Percentiles rank a stretch among this genome's conserved stretches.
Evolutionary conservation across 2,888 invertebrate genomes (phyloP).

Genomic region (Mongoloraphidia duomilia): DNA sequence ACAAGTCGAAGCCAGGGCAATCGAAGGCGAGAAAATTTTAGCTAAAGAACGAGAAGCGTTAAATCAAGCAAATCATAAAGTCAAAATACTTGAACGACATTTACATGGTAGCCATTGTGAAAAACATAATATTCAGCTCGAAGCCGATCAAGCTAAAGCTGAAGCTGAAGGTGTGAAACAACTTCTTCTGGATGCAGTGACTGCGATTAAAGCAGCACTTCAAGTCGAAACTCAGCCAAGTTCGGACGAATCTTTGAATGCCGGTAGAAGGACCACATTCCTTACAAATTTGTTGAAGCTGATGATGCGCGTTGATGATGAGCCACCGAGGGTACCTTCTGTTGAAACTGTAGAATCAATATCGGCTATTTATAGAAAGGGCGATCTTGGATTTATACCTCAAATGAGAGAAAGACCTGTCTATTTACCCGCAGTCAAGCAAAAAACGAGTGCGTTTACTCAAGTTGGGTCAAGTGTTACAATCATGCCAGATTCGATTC

Average conservation of each 20-base stretch:
- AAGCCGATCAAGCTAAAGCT: conserved; percentile 33
- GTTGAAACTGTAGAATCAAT: conserved; percentile 25
- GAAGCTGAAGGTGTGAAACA: conserved; percentile 40
- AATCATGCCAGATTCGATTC: too few relatives aligned
- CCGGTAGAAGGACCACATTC: neutral
- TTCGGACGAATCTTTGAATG: conserved; percentile 29
- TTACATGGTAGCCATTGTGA: conserved; percentile 35
- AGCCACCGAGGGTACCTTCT: conserved; percentile 30
- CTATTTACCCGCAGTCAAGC: too few relatives aligned
- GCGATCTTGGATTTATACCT: conserved; percentile 32
- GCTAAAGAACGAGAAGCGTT: conserved; percentile 1
- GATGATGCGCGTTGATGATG: conserved; percentile 24
- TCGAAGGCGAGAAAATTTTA: conserved; percentile 4
- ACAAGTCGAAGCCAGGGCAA: conserved; percentile 1
- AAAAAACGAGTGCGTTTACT: too few relatives aligned
- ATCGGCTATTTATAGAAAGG: conserved; percentile 40
- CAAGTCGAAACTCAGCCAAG: conserved; percentile 29
- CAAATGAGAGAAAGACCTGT: too few relatives aligned
- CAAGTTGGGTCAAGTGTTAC: too few relatives aligned
- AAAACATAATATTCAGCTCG: conserved; percentile 32
- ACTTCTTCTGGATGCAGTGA: conserved; percentile 46
- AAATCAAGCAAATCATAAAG: conserved; percentile 15
- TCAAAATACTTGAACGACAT: conserved; percentile 35
- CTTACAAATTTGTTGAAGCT: conserved; percentile 18
- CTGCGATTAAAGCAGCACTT: conserved; percentile 42